A percentile compares a stretch with the other conserved stretches of the same genome.
phyloP scores from a whole-genome alignment of 2,888 invertebrate species.

The Teinopalpus imperialis region DNA sequence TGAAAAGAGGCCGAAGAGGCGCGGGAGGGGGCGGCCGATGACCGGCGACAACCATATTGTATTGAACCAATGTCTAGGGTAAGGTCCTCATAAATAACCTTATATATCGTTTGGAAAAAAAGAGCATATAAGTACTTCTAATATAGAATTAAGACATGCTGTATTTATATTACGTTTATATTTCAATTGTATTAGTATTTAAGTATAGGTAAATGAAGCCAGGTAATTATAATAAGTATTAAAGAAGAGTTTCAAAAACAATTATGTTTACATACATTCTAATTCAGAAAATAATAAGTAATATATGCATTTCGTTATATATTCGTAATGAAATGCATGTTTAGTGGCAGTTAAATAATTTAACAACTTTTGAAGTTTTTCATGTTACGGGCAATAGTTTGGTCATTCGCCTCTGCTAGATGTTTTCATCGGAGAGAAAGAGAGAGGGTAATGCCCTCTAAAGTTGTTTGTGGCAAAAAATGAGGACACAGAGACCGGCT shows the following conservation, averaged over 20 bases:
- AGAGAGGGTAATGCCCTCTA: constrained; percentile 74
- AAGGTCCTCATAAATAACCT: constrained; percentile 62
- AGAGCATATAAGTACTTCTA: too few species aligned
- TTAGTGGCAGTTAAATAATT: constrained; percentile 20
- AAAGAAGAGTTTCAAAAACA: too few species aligned
- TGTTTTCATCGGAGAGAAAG: constrained; percentile 64
- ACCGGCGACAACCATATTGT: constrained; percentile 72
- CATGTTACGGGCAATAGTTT: constrained; percentile 45
- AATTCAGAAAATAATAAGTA: constrained; percentile 22
- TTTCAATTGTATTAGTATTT: too few species aligned
- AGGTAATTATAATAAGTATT: too few species aligned
- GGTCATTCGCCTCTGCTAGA: constrained; percentile 62
- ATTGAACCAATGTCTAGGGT: constrained; percentile 72
- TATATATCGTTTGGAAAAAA: not conserved
- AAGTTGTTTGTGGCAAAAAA: constrained; percentile 81
- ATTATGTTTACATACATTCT: too few species aligned
- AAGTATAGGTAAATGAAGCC: too few species aligned
- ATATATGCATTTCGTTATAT: too few species aligned
- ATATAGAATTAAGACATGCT: too few species aligned
- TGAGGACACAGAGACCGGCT: constrained; percentile 75
- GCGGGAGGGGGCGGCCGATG: constrained; percentile 66
- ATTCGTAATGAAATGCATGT: constrained; percentile 13
- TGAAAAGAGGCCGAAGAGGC: constrained; percentile 65
- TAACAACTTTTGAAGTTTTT: constrained; percentile 13
- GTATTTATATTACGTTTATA: too few species aligned